Base-by-base conservation (phyloP, 2,797 vertebrate genomes). In the Paratrypauchen microcephalus region DNA sequence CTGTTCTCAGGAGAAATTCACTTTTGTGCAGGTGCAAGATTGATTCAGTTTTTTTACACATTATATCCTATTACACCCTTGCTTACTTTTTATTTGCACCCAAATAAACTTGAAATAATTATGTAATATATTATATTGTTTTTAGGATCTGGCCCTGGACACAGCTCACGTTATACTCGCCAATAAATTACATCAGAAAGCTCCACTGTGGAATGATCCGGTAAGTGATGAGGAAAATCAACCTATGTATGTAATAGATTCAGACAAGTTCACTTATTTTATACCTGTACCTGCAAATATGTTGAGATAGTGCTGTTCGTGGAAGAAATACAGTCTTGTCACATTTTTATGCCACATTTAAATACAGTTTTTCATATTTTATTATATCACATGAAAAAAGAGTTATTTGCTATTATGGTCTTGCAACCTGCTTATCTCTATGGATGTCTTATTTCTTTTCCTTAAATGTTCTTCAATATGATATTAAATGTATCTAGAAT, bases 161-260 rank as follows among this genome's bases (percentile, higher is more conserved):
- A 95, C 95, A 0, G 95, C 96, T 54, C 93, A 93, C 68, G 94
- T 95, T 83, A 84, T 97, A 77, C 93, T 95, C 4, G 87, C 62
- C 54, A 81, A 48, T 74, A 68, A 64, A 4, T 86, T 55, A 91
- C 94, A 0, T 94, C 93, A 1, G 91, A 94, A 32, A 91, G 94
- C 94, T 0, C 83, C 94, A 1, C 93, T 96, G 70, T 76, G 96
- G 73, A 93, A 94, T 28, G 87, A 92, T 30, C 89, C 94, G 65
- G 84, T 85, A 39, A 65, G 65, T 61, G 13, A 21, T 18, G 23
- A 8, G 28, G 2, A 9, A 12, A 11, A 54, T 57, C 23, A 57
- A 28, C 23, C 23, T 45, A 15, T 45, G 41, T 45, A 45, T 45
- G 41, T 45, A 15, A 45, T 45, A 45, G 41, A 45, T 45, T 16